Evolutionary conservation across 2,113 vertebrate species (phyloP).

Genomic region (Sapajus apella): DNA sequence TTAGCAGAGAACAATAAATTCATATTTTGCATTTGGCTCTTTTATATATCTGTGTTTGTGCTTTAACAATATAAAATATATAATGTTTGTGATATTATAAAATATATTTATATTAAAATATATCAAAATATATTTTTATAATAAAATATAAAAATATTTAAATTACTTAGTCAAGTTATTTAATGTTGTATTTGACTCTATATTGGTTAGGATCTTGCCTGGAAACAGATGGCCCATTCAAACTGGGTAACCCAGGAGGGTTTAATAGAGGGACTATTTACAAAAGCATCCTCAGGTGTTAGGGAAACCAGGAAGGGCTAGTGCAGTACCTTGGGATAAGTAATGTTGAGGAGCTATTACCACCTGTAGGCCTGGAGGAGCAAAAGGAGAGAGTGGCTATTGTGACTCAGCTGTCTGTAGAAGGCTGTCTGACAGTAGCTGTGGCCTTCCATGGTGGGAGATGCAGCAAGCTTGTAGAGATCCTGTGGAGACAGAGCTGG

Average conservation of each 20-base stretch:
- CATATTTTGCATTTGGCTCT: conserved; percentile 43
- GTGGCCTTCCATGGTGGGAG: neutral
- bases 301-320: conserved; percentile 3
- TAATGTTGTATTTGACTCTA: conserved; percentile 28
- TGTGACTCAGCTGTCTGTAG: neutral
- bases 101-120: too few species aligned
- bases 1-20: conserved; percentile 46
- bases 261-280: conserved; percentile 29
- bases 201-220: neutral
- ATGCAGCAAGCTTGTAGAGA: neutral
- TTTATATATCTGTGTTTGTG: conserved; percentile 11
- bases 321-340: neutral
- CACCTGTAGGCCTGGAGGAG: neutral
- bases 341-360: neutral
- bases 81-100: neutral
- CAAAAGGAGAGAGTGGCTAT: neutral
- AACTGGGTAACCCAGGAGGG: conserved; percentile 12
- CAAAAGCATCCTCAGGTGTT: neutral
- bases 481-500: neutral
- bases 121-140: too few species aligned
- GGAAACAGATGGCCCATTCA: conserved; percentile 3
- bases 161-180: conserved; percentile 44
- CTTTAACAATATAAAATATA: conserved; percentile 15
- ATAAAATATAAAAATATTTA: neutral
- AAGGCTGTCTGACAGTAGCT: neutral